phyloP scores from a whole-genome alignment of 1,140 invertebrate species.

The Cherax quadricarinatus region DNA sequence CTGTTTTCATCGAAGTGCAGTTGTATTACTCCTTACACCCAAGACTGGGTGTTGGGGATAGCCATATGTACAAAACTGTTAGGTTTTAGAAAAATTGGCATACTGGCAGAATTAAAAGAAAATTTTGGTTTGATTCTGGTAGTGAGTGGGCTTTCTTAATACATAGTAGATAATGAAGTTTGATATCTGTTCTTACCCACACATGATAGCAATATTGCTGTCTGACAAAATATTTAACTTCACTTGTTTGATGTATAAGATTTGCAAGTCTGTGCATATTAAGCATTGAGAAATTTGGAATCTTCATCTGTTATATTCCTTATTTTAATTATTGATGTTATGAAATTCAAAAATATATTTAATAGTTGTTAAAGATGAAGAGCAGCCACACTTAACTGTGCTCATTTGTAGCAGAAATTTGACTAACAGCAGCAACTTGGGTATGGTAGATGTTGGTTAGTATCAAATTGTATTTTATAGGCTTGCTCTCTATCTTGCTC shows the following conservation, averaged over 20 bases:
- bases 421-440: too few species aligned
- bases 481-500: too few species aligned
- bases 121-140: not conserved
- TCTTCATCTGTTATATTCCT: not conserved
- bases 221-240: not conserved
- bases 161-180: not conserved
- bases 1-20: not conserved
- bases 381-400: too few species aligned
- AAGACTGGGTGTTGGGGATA: not conserved
- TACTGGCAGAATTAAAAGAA: not conserved
- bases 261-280: not conserved
- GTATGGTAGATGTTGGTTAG: too few species aligned
- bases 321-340: not conserved
- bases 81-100: not conserved
- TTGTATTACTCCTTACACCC: not conserved
- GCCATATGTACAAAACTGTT: conserved; percentile 3
- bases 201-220: not conserved
- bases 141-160: not conserved
- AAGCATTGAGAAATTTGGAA: not conserved
- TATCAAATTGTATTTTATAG: too few species aligned
- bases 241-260: not conserved
- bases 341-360: not conserved
- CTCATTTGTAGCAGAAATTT: too few species aligned
- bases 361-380: too few species aligned
- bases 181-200: not conserved